These are phyloP conservation scores for Danio tinwini DNA, from an alignment of 2,797 vertebrate species.

Conservation along the genomic window DNA sequence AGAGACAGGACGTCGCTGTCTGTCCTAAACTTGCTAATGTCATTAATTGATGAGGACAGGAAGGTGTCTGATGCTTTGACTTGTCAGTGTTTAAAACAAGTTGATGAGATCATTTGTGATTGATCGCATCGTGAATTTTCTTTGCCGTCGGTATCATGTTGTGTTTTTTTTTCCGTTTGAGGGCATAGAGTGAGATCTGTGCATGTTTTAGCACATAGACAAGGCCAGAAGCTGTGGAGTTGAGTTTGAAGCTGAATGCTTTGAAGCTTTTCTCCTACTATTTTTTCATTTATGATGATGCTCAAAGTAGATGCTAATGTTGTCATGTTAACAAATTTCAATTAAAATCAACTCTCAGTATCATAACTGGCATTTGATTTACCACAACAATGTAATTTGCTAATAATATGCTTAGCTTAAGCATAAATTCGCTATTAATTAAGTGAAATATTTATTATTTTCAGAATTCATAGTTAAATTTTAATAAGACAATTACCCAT, in stretches of 20 bases:
- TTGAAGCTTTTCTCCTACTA: slow-evolving; percentile 17
- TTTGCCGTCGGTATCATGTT: background rate
- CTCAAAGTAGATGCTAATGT: background rate
- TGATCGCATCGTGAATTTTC: background rate
- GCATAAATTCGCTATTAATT: too few species aligned
- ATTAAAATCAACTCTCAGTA: background rate
- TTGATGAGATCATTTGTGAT: background rate
- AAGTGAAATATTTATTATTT: too few species aligned
- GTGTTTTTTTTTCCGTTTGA: background rate
- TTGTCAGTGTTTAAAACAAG: background rate
- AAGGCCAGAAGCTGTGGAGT: slow-evolving; percentile 28
- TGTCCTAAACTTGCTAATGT: background rate
- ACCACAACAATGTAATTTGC: too few species aligned
- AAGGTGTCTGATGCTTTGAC: background rate
- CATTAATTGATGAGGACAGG: background rate
- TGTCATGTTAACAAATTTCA: background rate
- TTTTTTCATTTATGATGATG: background rate
- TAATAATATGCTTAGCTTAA: too few species aligned
- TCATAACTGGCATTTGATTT: background rate
- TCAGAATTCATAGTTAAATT: too few species aligned
- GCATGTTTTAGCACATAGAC: slow-evolving; percentile 44
- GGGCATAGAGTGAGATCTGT: slow-evolving; percentile 6
- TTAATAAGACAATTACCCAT: too few species aligned
- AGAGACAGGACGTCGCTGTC: background rate
- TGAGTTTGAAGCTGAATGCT: slow-evolving; percentile 19